phyloP scores from a whole-genome alignment of 2,797 vertebrate genomes.

The Macrochelys suwanniensis region DNA sequence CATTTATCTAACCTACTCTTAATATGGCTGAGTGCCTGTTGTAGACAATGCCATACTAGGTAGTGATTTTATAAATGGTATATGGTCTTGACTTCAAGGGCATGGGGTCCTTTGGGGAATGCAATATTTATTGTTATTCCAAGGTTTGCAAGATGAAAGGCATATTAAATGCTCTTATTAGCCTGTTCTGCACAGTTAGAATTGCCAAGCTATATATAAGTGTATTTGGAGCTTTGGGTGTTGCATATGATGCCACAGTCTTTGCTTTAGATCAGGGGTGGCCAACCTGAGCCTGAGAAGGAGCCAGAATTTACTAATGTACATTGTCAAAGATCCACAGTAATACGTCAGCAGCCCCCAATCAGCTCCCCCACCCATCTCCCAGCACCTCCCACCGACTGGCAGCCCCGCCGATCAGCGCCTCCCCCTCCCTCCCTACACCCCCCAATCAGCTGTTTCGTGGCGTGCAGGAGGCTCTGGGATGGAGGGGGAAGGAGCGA shows the following conservation, averaged over 20 bases:
- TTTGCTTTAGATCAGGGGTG: conserved; percentile 3
- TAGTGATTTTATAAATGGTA: not conserved
- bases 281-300: too few relatives aligned
- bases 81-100: not conserved
- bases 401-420: too few relatives aligned
- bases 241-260: not conserved
- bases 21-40: not conserved
- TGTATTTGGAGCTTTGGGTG: not conserved
- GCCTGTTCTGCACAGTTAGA: conserved; percentile 1
- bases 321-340: too few relatives aligned
- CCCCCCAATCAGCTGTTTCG: too few relatives aligned
- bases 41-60: not conserved
- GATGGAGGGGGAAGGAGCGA: too few relatives aligned
- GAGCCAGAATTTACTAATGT: too few relatives aligned
- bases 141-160: not conserved
- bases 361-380: too few relatives aligned
- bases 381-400: too few relatives aligned
- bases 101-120: not conserved
- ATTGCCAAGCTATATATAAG: not conserved
- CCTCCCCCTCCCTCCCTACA: too few relatives aligned
- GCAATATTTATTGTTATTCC: conserved; percentile 2
- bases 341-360: too few relatives aligned
- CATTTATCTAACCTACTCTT: too few relatives aligned
- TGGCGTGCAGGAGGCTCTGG: too few relatives aligned
- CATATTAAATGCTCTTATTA: not conserved